phyloP scores from a whole-genome alignment of 1,140 invertebrate genomes.

The Radopholus similis region DNA sequence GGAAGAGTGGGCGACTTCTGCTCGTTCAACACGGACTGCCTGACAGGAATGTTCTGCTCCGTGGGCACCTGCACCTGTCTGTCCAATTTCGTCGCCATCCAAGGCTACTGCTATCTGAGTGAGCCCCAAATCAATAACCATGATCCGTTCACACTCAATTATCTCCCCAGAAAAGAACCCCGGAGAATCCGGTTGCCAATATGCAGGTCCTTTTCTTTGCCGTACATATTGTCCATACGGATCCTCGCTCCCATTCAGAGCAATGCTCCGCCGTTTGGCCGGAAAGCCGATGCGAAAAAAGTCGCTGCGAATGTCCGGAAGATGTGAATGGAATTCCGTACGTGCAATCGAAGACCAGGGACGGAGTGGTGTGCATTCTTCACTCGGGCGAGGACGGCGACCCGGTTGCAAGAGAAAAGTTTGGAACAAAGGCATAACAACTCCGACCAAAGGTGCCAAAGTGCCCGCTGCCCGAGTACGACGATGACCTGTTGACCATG shows the following conservation, averaged over 20 bases:
- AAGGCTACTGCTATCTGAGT: conserved; percentile 58
- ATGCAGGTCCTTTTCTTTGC: conserved; percentile 18
- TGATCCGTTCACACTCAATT: conserved; percentile 8
- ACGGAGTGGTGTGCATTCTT: conserved; percentile 57
- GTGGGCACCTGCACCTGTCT: conserved; percentile 57
- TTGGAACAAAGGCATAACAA: too few species aligned
- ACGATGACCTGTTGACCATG: conserved; percentile 56
- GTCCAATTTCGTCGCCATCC: conserved; percentile 57
- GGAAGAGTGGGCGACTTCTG: conserved; percentile 54
- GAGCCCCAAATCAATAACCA: conserved; percentile 16
- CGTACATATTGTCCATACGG: neutral
- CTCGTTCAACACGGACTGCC: conserved; percentile 57
- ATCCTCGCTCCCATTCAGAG: conserved; percentile 11
- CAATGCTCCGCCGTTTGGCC: conserved; percentile 58
- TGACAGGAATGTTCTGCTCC: conserved; percentile 59
- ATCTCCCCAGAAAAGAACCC: conserved; percentile 53
- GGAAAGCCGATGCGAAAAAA: conserved; percentile 58
- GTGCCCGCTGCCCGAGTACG: conserved; percentile 58
- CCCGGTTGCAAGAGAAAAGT: conserved; percentile 35
- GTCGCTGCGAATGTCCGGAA: conserved; percentile 55
- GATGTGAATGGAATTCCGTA: conserved; percentile 55
- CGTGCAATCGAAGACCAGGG: conserved; percentile 56
- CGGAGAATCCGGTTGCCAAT: conserved; percentile 57
- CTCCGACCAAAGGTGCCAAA: conserved; percentile 28
- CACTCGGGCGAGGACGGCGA: conserved; percentile 58